Percentiles rank a stretch among this genome's conserved stretches.
phyloP scores from a whole-genome alignment of 2,888 invertebrate species.

The Seira ritae region DNA sequence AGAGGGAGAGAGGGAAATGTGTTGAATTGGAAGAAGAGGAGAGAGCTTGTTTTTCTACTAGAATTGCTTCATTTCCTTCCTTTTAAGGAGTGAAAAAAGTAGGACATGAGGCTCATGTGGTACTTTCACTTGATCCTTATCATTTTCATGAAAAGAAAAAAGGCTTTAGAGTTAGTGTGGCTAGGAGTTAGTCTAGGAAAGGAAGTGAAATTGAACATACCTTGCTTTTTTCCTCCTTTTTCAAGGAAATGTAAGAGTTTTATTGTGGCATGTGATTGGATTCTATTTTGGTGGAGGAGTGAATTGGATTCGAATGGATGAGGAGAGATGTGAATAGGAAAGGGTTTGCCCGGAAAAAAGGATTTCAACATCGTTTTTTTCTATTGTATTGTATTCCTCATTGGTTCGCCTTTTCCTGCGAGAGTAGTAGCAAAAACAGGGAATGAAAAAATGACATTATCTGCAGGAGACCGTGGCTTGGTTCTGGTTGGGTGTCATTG shows the following conservation, averaged over 20 bases:
- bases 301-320: not conserved
- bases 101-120: not conserved
- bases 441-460: no score
- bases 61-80: constrained; percentile 21
- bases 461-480: not conserved
- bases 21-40: not conserved
- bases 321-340: not conserved
- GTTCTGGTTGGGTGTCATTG: not conserved
- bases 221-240: no score
- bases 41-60: constrained; percentile 4
- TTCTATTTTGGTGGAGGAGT: not conserved
- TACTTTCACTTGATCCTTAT: constrained; percentile 16
- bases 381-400: no score
- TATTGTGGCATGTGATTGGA: constrained; percentile 18
- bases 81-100: constrained; percentile 7
- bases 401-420: no score
- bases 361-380: no score
- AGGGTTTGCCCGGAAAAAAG: not conserved
- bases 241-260: not conserved
- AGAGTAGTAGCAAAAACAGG: not conserved
- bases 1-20: not conserved
- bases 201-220: no score
- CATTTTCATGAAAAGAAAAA: constrained; percentile 1
- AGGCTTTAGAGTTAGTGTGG: not conserved
- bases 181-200: no score